A percentile compares a stretch with the other conserved stretches of the same genome.
These are phyloP conservation scores for Oxystoma pomonae DNA, from an alignment of 2,888 invertebrate genomes.

Conservation along the genomic window DNA sequence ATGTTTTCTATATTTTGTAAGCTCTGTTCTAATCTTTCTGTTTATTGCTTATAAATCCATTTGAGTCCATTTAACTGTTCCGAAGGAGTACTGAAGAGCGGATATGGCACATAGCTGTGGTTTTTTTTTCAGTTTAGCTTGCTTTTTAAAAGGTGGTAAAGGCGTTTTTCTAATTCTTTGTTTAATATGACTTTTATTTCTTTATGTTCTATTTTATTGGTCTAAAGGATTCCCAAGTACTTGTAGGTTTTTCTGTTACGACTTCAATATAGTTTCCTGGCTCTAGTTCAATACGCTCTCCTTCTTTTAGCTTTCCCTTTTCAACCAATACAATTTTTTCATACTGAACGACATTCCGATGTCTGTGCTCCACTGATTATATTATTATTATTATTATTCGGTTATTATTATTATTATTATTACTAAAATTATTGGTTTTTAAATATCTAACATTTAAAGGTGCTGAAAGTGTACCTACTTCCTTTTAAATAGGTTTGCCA, in stretches of 20 bases:
- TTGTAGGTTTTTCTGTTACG: slow-evolving; percentile 1
- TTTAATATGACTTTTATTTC: not conserved
- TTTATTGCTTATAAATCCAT: not conserved
- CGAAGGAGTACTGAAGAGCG: slow-evolving; percentile 1
- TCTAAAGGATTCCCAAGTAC: slow-evolving; percentile 1
- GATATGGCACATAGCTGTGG: slow-evolving; percentile 1
- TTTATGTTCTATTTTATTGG: not conserved
- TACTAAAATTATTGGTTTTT: too few species aligned
- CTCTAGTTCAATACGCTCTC: not conserved
- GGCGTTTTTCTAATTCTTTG: too few species aligned
- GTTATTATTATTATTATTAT: too few species aligned
- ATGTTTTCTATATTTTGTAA: slow-evolving; percentile 1
- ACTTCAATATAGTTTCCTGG: not conserved
- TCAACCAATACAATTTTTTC: not conserved
- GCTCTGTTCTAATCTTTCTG: not conserved
- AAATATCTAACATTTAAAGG: too few species aligned
- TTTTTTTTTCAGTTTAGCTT: not conserved
- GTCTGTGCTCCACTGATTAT: too few species aligned
- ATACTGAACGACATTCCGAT: not conserved
- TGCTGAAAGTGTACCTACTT: too few species aligned
- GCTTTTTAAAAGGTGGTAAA: not conserved
- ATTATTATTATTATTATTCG: too few species aligned
- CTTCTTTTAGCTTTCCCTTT: not conserved
- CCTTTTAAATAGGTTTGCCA: too few species aligned
- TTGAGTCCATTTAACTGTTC: slow-evolving; percentile 1